Percentiles rank a stretch among this genome's conserved stretches.
These are phyloP conservation scores for Anableps anableps DNA, from an alignment of 2,797 vertebrate genomes.

Conservation along the genomic window DNA sequence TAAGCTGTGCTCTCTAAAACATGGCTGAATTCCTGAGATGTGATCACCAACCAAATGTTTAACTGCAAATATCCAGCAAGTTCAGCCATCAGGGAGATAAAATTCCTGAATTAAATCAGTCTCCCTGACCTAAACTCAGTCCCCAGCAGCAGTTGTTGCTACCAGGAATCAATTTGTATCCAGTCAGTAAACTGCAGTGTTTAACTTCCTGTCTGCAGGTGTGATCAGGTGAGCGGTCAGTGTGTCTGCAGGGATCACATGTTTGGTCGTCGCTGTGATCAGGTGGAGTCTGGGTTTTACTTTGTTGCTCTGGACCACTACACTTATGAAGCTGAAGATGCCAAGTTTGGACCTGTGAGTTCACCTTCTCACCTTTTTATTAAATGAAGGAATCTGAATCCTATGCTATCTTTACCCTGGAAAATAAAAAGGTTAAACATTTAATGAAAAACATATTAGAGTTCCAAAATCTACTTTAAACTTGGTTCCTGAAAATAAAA, in stretches of 20 bases:
- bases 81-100: neutral
- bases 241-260: constrained; percentile 91
- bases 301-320: constrained; percentile 96
- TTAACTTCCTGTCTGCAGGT: constrained; percentile 50
- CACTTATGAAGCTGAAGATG: constrained; percentile 94
- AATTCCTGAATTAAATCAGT: neutral
- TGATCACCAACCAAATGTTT: neutral
- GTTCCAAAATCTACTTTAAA: neutral
- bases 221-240: constrained; percentile 86
- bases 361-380: neutral
- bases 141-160: neutral
- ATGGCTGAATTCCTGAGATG: neutral
- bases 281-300: constrained; percentile 95
- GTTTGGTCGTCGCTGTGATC: constrained; percentile 92
- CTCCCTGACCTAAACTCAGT: neutral
- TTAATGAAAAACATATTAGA: neutral
- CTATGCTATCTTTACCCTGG: neutral
- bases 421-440: neutral
- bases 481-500: neutral
- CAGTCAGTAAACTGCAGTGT: neutral
- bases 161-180: neutral
- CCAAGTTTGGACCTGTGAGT: constrained; percentile 92
- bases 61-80: neutral
- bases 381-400: neutral
- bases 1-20: neutral